These are phyloP conservation scores for Lampropteryx suffumata DNA, from an alignment of 2,888 invertebrate species.

Conservation along the genomic window DNA sequence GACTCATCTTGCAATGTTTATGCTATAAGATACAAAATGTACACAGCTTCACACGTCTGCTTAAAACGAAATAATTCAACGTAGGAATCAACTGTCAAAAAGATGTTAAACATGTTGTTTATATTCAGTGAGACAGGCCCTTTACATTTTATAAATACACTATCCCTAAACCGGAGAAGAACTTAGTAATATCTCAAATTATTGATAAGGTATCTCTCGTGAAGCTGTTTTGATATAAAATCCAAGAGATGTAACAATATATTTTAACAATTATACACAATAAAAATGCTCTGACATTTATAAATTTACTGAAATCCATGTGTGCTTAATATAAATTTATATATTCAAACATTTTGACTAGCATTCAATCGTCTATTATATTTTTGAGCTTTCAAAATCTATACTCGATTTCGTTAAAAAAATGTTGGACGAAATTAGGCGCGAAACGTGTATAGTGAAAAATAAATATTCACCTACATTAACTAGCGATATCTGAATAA, in stretches of 20 bases:
- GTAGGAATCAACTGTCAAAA: not conserved
- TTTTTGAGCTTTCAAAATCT: constrained; percentile 34
- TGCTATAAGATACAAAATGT: too few species aligned
- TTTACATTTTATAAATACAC: not conserved
- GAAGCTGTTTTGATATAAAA: constrained; percentile 2
- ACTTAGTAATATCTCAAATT: not conserved
- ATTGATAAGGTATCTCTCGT: not conserved
- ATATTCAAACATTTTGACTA: constrained; percentile 34
- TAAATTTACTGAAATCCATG: constrained; percentile 20
- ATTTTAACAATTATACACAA: constrained; percentile 13
- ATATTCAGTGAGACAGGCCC: not conserved
- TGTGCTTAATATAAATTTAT: constrained; percentile 23
- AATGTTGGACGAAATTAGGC: constrained; percentile 31
- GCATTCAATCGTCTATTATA: constrained; percentile 34
- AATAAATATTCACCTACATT: constrained; percentile 26
- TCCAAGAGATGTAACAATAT: constrained; percentile 12
- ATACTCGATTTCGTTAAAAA: constrained; percentile 17
- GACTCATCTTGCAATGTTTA: too few species aligned
- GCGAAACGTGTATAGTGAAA: constrained; percentile 17
- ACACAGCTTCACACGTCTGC: too few species aligned
- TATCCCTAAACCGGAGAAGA: not conserved
- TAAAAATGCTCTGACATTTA: constrained; percentile 6
- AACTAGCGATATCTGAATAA: constrained; percentile 25
- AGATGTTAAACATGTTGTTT: too few species aligned
- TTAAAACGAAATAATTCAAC: not conserved